Percentiles rank a stretch among this genome's conserved stretches.
phyloP scores from a whole-genome alignment of 2,888 invertebrate genomes.

The Diogma glabrata region DNA sequence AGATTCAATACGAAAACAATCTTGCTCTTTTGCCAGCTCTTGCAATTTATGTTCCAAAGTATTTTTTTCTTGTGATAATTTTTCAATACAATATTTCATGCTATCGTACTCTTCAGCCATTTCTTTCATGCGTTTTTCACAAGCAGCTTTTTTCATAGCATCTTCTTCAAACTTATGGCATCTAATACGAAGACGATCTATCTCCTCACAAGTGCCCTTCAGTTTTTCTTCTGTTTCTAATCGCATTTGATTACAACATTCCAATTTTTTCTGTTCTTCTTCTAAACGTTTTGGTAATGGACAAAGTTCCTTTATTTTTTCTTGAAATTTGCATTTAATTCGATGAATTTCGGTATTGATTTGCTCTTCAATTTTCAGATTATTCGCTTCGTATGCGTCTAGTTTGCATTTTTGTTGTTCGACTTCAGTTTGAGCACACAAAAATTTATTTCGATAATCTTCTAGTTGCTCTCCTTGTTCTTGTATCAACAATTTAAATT shows the following conservation, averaged over 20 bases:
- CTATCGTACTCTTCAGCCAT: conserved; percentile 20
- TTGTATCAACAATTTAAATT: conserved; percentile 30
- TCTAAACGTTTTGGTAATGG: conserved; percentile 29
- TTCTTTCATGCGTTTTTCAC: conserved; percentile 23
- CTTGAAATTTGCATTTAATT: conserved; percentile 28
- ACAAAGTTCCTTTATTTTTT: conserved; percentile 28
- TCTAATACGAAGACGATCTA: conserved; percentile 23
- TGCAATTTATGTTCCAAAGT: conserved; percentile 29
- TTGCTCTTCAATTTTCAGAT: conserved; percentile 30
- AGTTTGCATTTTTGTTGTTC: conserved; percentile 32
- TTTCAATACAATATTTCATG: conserved; percentile 8
- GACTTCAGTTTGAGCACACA: conserved; percentile 31
- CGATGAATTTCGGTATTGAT: conserved; percentile 30
- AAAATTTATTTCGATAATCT: conserved; percentile 29
- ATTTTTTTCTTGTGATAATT: conserved; percentile 17
- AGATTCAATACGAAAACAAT: conserved; percentile 25
- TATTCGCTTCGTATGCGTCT: conserved; percentile 29
- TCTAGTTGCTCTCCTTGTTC: conserved; percentile 29
- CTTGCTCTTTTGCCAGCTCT: conserved; percentile 26
- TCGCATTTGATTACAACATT: conserved; percentile 28
- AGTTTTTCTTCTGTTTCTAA: conserved; percentile 26
- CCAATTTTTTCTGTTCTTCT: conserved; percentile 28
- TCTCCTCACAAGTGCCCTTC: conserved; percentile 25
- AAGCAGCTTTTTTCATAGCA: neutral
- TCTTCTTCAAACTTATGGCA: neutral